Base-by-base conservation (phyloP, 2,113 vertebrate genomes). In the Hippoglossus stenolepis region DNA sequence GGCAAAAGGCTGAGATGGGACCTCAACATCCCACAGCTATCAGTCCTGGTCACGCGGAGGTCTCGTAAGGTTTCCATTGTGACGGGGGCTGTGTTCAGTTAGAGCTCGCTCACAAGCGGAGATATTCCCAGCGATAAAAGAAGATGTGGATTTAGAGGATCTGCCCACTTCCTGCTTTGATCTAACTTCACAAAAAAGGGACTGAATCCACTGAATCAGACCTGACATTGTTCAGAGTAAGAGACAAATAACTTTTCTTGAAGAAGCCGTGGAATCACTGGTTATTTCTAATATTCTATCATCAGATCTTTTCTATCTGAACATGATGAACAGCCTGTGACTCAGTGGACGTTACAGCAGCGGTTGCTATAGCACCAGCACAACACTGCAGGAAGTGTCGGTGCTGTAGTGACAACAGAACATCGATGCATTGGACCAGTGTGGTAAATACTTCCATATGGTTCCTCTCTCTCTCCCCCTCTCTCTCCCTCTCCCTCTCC, bases 331-430 rank as follows among this genome's bases (percentile, higher is more conserved):
- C 31, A 2, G 31, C 31, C 31, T 7, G 58, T 65, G 65, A 63
- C 58, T 31, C 31, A 31, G 8, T 69, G 62, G 68, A 67, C 61
- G 35, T 63, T 70, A 54, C 69, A 80, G 4, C 51, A 26, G 72
- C 7, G 63, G 88, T 92, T 90, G 84, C 90, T 31, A 82, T 87
- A 92, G 88, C 88, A 70, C 1, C 65, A 28, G 13, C 88, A 90
- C 18, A 90, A 92, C 87, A 91, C 28, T 12, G 69, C 65, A 85
- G 89, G 75, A 90, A 85, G 73, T 67, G 63, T 65, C 65, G 71
- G 45, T 53, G 13, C 68, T 62, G n/a, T n/a, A n/a, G n/a, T n/a
- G n/a, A n/a, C n/a, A 73, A 75, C 78, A 81, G 73, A 80, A 83
- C 89, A 89, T 31, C 28, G 5, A 31, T 74, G 67, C 35, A 82